Evolutionary conservation across 2,113 vertebrate species (phyloP).

Genomic region (Rhagologus leucostigma): DNA sequence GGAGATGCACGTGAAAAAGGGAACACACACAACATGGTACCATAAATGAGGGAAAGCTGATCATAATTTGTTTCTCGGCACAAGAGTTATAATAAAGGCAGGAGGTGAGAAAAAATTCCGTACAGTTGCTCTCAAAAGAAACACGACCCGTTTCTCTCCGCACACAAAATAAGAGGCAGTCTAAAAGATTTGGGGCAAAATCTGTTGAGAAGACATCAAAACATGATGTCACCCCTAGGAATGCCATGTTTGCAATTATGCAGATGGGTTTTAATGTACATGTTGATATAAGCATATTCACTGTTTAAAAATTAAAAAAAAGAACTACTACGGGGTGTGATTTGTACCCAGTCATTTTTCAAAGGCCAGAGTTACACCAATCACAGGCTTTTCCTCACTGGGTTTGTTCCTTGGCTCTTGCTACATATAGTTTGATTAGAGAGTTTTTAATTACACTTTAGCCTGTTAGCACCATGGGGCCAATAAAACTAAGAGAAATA

Average conservation of each 20-base stretch:
- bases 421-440: conserved; percentile 20
- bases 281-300: background rate
- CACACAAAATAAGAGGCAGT: background rate
- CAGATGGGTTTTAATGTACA: background rate
- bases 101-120: background rate
- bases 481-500: conserved; percentile 64
- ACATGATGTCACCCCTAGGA: background rate
- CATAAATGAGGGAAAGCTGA: background rate
- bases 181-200: background rate
- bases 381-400: background rate
- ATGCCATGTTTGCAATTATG: background rate
- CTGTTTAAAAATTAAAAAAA: background rate
- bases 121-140: background rate
- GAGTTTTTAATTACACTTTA: conserved; percentile 55
- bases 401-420: background rate
- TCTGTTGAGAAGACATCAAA: background rate
- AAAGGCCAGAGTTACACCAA: background rate
- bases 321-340: background rate
- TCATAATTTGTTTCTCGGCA: background rate
- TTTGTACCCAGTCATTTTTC: background rate
- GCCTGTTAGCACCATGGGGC: conserved; percentile 45
- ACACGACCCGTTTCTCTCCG: background rate
- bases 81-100: background rate
- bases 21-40: background rate
- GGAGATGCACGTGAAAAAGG: background rate